A percentile compares a stretch with the other conserved stretches of the same genome.
These are phyloP conservation scores for Acanthosoma haemorrhoidale DNA, from an alignment of 2,888 invertebrate species.

Conservation along the genomic window DNA sequence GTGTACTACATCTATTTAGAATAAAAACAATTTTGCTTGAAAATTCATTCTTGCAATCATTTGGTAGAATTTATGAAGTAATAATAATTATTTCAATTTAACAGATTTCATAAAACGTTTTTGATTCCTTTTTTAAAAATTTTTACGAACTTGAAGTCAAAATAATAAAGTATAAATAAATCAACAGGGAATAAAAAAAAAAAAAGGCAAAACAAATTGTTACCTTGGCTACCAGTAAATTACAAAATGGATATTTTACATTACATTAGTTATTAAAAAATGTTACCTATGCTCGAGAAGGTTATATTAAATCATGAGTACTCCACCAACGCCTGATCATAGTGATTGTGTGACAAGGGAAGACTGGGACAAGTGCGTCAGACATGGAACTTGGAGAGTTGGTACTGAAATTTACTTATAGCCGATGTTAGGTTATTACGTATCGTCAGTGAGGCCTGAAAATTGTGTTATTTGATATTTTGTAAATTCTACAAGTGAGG, in stretches of 20 bases:
- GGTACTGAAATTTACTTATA: neutral
- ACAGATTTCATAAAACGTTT: too few species aligned
- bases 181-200: neutral
- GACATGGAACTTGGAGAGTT: slow-evolving; percentile 13
- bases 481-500: too few species aligned
- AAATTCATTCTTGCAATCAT: too few species aligned
- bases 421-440: too few species aligned
- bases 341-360: neutral
- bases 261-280: neutral
- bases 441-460: too few species aligned
- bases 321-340: neutral
- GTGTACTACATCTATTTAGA: too few species aligned
- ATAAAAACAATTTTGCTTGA: too few species aligned
- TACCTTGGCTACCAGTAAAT: slow-evolving; percentile 1
- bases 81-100: too few species aligned
- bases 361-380: slow-evolving; percentile 10
- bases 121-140: too few species aligned
- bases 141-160: neutral
- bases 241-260: neutral
- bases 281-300: neutral
- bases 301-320: neutral
- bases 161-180: neutral
- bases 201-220: neutral
- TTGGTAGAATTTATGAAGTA: too few species aligned
- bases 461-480: too few species aligned